These are phyloP conservation scores for Coendou prehensilis DNA, from an alignment of 2,797 vertebrate genomes.

Conservation along the genomic window DNA sequence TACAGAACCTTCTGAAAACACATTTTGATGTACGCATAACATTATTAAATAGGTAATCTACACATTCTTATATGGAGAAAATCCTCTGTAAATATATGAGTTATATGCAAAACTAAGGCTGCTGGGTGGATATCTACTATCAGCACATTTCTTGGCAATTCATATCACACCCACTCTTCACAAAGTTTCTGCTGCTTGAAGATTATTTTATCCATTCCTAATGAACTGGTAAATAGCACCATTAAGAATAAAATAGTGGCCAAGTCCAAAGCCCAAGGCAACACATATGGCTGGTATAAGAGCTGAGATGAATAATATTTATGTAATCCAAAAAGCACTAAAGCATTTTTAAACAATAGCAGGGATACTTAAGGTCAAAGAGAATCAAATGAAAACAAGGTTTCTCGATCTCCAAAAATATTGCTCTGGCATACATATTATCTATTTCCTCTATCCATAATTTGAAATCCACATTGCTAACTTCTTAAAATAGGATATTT, in stretches of 20 bases:
- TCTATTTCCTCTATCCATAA: neutral
- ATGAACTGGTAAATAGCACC: neutral
- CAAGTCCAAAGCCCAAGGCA: neutral
- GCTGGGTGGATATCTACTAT: neutral
- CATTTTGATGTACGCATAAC: neutral
- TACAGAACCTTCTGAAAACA: constrained; percentile 21
- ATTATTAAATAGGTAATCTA: constrained; percentile 7
- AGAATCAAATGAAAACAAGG: constrained; percentile 43
- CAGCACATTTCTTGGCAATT: neutral
- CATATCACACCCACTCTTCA: neutral
- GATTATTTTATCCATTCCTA: neutral
- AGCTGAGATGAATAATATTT: neutral
- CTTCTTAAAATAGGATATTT: neutral
- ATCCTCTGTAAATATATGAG: neutral
- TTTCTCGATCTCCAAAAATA: neutral
- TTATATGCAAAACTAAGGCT: neutral
- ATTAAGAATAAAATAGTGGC: neutral
- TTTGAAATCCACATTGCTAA: neutral
- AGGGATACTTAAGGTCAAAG: constrained; percentile 20
- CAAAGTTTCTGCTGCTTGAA: neutral
- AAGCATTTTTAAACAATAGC: constrained; percentile 1
- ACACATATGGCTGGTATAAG: neutral
- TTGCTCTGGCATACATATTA: neutral
- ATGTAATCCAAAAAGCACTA: neutral
- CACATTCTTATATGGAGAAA: neutral